Evolutionary conservation across 2,113 vertebrate genomes (phyloP).

Genomic region (Opisthocomus hoazin): DNA sequence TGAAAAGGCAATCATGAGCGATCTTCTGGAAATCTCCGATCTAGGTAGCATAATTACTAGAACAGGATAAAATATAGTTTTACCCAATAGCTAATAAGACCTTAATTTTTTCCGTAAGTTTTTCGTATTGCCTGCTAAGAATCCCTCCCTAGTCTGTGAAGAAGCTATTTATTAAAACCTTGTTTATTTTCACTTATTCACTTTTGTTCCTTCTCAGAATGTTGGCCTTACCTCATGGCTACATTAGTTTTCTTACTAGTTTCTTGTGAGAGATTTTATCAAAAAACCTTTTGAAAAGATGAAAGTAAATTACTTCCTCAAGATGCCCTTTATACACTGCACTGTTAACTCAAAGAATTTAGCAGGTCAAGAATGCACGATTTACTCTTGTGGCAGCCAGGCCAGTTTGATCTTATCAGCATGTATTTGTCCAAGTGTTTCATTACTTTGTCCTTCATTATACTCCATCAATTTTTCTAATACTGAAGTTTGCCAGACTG

Average conservation of each 20-base stretch:
- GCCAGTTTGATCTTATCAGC: background rate
- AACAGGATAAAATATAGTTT: background rate
- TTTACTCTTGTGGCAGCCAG: background rate
- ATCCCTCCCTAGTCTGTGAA: background rate
- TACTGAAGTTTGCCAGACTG: background rate
- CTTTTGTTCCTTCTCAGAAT: background rate
- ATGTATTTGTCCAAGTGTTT: background rate
- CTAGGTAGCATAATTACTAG: background rate
- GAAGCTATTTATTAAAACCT: background rate
- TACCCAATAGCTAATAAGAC: background rate
- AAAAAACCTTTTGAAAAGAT: constrained; percentile 24
- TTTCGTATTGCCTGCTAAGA: background rate
- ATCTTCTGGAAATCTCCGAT: background rate
- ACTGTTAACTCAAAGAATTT: constrained; percentile 11
- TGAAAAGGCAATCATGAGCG: background rate
- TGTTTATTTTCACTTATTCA: background rate
- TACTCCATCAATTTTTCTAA: background rate
- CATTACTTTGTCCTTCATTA: background rate
- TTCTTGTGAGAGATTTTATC: constrained; percentile 7
- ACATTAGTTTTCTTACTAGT: background rate
- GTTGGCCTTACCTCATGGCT: background rate
- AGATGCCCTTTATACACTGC: background rate
- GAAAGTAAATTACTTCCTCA: constrained; percentile 7
- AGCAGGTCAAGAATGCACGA: background rate
- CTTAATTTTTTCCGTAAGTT: background rate